These are phyloP conservation scores for Tonatia bakeri DNA, from an alignment of 2,113 vertebrate species.

Conservation along the genomic window DNA sequence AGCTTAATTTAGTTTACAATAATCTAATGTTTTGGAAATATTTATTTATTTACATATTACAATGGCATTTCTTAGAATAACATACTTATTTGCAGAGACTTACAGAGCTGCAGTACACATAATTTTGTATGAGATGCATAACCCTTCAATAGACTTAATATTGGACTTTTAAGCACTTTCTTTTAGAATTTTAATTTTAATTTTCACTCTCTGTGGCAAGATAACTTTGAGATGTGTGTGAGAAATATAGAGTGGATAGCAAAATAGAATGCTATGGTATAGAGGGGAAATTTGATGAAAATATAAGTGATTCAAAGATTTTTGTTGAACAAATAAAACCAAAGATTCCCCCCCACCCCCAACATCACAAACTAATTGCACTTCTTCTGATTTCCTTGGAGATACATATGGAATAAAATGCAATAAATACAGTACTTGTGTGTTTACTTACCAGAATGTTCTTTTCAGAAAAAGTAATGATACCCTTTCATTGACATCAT, in stretches of 20 bases:
- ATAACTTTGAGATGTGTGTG: background rate
- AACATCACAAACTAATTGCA: slow-evolving; percentile 60
- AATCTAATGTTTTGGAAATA: background rate
- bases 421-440: slow-evolving; percentile 70
- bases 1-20: slow-evolving; percentile 8
- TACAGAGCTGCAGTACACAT: background rate
- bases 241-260: slow-evolving; percentile 17
- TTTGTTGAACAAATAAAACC: slow-evolving; percentile 64
- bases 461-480: slow-evolving; percentile 78
- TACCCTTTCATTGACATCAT: slow-evolving; percentile 81
- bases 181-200: slow-evolving; percentile 23
- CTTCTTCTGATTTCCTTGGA: slow-evolving; percentile 61
- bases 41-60: background rate
- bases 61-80: slow-evolving; percentile 9
- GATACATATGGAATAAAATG: slow-evolving; percentile 63
- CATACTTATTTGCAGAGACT: background rate
- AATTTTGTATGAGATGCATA: background rate
- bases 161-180: background rate
- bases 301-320: slow-evolving; percentile 48
- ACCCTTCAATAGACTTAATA: background rate
- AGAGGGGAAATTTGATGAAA: slow-evolving; percentile 44
- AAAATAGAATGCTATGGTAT: background rate
- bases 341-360: slow-evolving; percentile 15
- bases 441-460: slow-evolving; percentile 80
- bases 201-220: slow-evolving; percentile 25